Evolutionary conservation across 2,113 vertebrate genomes (phyloP).

Genomic region (Melanostigma gelatinosum): DNA sequence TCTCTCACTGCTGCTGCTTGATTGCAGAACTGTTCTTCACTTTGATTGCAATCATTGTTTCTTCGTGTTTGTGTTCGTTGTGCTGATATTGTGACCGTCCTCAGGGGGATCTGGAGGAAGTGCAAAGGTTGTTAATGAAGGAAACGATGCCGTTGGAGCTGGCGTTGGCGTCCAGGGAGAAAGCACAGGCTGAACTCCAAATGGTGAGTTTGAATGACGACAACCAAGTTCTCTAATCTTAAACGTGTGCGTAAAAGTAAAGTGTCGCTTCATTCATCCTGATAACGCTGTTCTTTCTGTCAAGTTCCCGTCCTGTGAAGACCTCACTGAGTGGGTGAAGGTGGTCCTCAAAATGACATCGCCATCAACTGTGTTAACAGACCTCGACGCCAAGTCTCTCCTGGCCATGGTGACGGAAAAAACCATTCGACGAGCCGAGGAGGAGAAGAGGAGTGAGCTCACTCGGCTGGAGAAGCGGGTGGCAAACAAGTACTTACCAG

Average conservation of each 20-base stretch:
- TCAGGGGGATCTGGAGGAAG: conserved; percentile 61
- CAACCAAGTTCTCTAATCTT: not conserved
- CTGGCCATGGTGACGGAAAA: conserved; percentile 46
- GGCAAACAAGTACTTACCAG: conserved; percentile 33
- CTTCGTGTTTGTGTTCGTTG: not conserved
- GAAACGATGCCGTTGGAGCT: conserved; percentile 46
- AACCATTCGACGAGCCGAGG: conserved; percentile 12
- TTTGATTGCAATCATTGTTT: not conserved
- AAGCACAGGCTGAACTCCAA: conserved; percentile 35
- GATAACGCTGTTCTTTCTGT: not conserved
- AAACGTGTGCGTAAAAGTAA: not conserved
- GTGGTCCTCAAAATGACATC: conserved; percentile 18
- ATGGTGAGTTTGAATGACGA: conserved; percentile 43
- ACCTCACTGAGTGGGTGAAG: conserved; percentile 29
- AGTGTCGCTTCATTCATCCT: not conserved
- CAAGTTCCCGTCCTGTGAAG: conserved; percentile 66
- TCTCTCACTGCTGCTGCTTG: not conserved
- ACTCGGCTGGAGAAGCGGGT: conserved; percentile 4
- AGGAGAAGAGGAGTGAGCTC: conserved; percentile 34
- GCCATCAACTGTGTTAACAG: not conserved
- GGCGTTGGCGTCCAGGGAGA: conserved; percentile 18
- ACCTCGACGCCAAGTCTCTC: conserved; percentile 40
- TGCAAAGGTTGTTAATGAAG: conserved; percentile 35
- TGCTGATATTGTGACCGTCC: not conserved
- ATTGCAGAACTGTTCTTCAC: not conserved